phyloP scores from a whole-genome alignment of 2,797 vertebrate genomes.

The Gymnodraco acuticeps region DNA sequence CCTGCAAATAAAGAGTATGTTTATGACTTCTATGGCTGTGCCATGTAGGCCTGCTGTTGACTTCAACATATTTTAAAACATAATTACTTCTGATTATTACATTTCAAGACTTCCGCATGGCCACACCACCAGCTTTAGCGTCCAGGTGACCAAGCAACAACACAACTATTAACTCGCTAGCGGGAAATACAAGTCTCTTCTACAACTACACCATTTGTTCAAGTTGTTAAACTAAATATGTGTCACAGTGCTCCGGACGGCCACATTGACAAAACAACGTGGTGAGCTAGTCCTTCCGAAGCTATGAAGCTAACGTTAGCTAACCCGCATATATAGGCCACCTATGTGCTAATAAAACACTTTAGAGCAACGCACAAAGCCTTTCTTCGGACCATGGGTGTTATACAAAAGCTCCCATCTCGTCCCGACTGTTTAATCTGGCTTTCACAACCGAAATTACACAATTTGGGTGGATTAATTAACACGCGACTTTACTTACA shows the following conservation, averaged over 20 bases:
- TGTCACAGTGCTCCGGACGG: not conserved
- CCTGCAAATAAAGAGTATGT: no score
- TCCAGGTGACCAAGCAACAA: no score
- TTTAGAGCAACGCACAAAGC: fast-evolving
- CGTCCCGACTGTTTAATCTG: fast-evolving
- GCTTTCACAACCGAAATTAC: fast-evolving
- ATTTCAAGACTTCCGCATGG: not conserved
- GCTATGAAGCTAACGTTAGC: constrained; percentile 24
- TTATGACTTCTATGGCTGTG: no score
- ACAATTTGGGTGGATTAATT: not conserved
- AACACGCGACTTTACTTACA: constrained; percentile 84
- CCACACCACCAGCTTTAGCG: not conserved
- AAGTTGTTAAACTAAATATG: not conserved
- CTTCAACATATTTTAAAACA: no score
- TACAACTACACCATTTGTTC: fast-evolving
- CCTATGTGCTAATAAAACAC: not conserved
- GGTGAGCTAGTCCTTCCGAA: constrained; percentile 8
- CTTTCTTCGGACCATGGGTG: fast-evolving
- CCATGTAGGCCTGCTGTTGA: no score
- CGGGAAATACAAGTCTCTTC: no score
- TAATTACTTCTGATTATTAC: no score
- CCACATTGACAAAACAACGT: constrained; percentile 41
- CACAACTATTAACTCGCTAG: not conserved
- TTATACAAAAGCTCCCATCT: fast-evolving
- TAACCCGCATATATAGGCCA: constrained; percentile 25